Conservation (phyloP, 2,888 invertebrate species). For the Ormyrus rosae region DNA sequence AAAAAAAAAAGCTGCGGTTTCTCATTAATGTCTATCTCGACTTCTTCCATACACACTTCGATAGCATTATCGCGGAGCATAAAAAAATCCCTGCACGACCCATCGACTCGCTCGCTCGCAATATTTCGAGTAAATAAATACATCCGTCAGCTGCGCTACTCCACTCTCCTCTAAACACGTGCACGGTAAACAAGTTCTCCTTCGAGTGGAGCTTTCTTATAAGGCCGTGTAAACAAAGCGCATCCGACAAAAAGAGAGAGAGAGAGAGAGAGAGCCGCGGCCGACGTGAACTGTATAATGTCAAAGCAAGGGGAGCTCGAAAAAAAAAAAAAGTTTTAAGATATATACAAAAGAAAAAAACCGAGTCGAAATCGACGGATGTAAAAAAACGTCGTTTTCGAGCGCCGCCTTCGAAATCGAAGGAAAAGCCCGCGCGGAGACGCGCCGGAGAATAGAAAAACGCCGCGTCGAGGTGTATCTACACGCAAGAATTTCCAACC, state of each 20-base stretch:
- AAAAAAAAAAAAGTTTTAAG: not conserved
- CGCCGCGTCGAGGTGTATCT: not conserved
- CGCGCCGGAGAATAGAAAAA: not conserved
- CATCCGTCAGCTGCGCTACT: conserved; percentile 25
- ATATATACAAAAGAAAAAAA: not conserved
- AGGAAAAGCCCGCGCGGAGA: not conserved
- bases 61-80: too few relatives aligned
- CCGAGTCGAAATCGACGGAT: conserved; percentile 13
- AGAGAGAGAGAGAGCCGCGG: conserved; percentile 8
- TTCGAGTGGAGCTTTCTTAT: conserved; percentile 15
- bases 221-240: conserved; percentile 45
- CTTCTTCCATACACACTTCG: too few relatives aligned
- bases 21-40: too few relatives aligned
- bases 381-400: not conserved
- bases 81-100: not conserved
- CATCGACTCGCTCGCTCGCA: not conserved
- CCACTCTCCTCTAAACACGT: conserved; percentile 33
- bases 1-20: too few relatives aligned
- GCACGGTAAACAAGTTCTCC: conserved; percentile 37
- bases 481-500: not conserved
- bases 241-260: not conserved
- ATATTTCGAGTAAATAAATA: conserved; percentile 18
- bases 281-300: conserved; percentile 8
- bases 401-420: not conserved
- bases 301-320: conserved; percentile 14